These are phyloP conservation scores for Papilio polyxenes DNA, from an alignment of 1,140 invertebrate species.

Conservation along the genomic window DNA sequence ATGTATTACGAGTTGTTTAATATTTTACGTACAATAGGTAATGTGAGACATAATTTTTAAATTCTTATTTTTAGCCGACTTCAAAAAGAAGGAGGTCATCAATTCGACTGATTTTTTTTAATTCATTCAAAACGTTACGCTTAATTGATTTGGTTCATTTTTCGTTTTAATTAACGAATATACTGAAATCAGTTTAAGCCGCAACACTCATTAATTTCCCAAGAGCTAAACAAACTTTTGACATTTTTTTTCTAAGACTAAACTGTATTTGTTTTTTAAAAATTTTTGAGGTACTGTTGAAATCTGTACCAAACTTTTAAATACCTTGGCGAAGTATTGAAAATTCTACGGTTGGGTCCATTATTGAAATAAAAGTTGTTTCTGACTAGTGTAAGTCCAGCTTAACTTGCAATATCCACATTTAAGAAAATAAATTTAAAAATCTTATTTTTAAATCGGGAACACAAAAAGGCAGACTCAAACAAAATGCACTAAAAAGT, in stretches of 20 bases:
- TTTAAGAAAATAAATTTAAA: too few relatives aligned
- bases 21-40: not conserved
- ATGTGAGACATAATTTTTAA: not conserved
- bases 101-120: too few relatives aligned
- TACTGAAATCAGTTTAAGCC: slow-evolving; percentile 3
- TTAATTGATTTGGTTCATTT: slow-evolving; percentile 3
- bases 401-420: too few relatives aligned
- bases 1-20: too few relatives aligned
- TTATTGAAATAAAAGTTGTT: too few relatives aligned
- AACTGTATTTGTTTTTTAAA: not conserved
- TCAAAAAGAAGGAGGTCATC: too few relatives aligned
- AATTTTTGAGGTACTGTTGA: not conserved
- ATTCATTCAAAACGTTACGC: not conserved
- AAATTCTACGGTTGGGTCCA: too few relatives aligned
- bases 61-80: not conserved
- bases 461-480: too few relatives aligned
- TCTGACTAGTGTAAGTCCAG: too few relatives aligned
- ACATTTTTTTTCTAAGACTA: not conserved
- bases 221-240: slow-evolving; percentile 2
- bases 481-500: too few relatives aligned
- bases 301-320: not conserved
- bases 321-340: not conserved
- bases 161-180: slow-evolving; percentile 24
- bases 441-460: too few relatives aligned
- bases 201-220: not conserved